Base-by-base conservation (phyloP, 2,888 invertebrate genomes). In the Drosophila peninsularis region DNA sequence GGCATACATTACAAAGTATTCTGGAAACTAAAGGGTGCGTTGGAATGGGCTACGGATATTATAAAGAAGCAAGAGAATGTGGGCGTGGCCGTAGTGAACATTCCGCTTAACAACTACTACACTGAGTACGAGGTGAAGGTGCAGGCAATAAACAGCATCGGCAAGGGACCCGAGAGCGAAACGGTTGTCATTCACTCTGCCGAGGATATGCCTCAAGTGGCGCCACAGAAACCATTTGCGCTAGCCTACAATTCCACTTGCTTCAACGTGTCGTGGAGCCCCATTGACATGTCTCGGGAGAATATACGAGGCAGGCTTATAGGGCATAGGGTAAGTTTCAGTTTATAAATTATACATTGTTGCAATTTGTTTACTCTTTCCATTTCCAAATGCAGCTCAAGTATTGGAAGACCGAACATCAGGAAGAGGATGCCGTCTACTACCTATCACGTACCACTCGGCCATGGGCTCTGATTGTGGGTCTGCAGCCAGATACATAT, bases 161-260 rank as follows among this genome's bases (percentile, higher is more conserved):
- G 98, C 0, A 93, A 93, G 9, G 98, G 98, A 0, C 98, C 98
- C 0, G 95, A 95, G 80, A 97, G 97, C 66, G 94, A 95, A 9
- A 93, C 95, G 3, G 94, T 94, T 0, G 94, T 95, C 0, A 95
- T 98, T 80, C 97, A 95, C 91, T 97, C 97, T 10, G 98, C 98
- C 0, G 98, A 98, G 92, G 97, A 97, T 90, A 97, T 98, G 97
- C 98, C 98, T 0, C 96, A 96, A 90, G 96, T 96, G 34, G 96
- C 98, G 2, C 98, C 98, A 1, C 96, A 97, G 80, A 94, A 95
- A 90, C 96, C 98, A 0, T 93, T 94, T 45, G 96, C 97, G 0
- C 91, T 94, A 19, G 95, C 97, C 0, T 97, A 94, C 92, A 99
- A 99, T 93, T 97, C 98, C 0, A 99, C 99, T 0, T 95, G 98